These are phyloP conservation scores for Melieria omissa DNA, from an alignment of 2,888 invertebrate species.

Conservation along the genomic window DNA sequence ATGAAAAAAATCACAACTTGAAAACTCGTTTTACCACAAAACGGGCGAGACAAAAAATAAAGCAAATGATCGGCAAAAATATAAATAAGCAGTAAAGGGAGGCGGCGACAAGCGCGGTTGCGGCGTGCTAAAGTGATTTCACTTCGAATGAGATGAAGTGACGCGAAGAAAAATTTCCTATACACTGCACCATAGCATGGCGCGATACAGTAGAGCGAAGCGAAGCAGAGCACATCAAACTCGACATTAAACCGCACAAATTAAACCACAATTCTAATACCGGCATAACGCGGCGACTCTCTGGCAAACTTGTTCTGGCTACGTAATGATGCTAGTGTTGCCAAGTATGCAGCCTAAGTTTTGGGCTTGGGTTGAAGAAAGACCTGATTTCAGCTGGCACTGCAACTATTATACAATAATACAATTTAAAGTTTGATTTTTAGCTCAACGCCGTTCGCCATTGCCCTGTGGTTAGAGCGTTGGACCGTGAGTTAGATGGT, in stretches of 20 bases:
- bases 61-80: not conserved
- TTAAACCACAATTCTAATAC: conserved; percentile 12
- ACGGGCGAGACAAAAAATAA: conserved; percentile 18
- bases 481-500: too few relatives aligned
- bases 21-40: conserved; percentile 49
- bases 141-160: not conserved
- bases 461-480: too few relatives aligned
- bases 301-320: not conserved
- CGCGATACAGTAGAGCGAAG: too few relatives aligned
- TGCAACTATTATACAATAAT: too few relatives aligned
- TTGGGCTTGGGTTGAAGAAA: not conserved
- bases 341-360: not conserved
- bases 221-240: not conserved
- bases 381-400: too few relatives aligned
- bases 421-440: too few relatives aligned
- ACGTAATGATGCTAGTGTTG: not conserved
- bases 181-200: not conserved
- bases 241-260: conserved; percentile 1
- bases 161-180: conserved; percentile 16
- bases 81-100: not conserved
- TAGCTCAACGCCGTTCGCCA: too few relatives aligned
- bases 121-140: not conserved
- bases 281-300: not conserved
- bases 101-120: not conserved
- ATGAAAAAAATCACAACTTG: conserved; percentile 41